A percentile compares a stretch with the other conserved stretches of the same genome.
Evolutionary conservation across 2,888 invertebrate species (phyloP).

Genomic region (Volucella zonaria): DNA sequence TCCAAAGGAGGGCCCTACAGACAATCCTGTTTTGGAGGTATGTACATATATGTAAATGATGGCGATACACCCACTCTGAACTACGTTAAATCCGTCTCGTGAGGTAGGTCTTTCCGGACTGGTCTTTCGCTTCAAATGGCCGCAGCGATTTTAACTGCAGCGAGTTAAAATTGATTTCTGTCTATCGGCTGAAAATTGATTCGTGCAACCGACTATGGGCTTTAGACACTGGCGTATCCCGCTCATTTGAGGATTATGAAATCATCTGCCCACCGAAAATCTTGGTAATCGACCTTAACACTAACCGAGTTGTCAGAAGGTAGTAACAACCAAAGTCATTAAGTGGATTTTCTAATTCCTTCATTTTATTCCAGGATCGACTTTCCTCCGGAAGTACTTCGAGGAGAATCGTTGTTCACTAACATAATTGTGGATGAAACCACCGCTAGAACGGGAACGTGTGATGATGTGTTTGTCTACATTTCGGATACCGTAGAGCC

Average conservation of each 20-base stretch:
- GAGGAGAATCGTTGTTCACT: conserved; percentile 90
- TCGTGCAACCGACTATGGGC: conserved; percentile 93
- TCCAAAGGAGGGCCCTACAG: conserved; percentile 86
- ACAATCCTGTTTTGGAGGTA: conserved; percentile 88
- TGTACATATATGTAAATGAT: conserved; percentile 22
- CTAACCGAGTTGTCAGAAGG: conserved; percentile 86
- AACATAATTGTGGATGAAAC: conserved; percentile 91
- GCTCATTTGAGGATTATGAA: conserved; percentile 86
- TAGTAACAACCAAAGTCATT: conserved; percentile 56
- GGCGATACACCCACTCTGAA: background rate
- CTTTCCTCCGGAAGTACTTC: conserved; percentile 88
- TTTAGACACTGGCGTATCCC: conserved; percentile 87
- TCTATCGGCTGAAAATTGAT: conserved; percentile 89
- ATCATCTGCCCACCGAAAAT: conserved; percentile 90
- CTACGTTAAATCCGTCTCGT: background rate
- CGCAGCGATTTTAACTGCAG: conserved; percentile 89
- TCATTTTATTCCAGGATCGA: conserved; percentile 85
- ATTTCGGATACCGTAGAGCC: conserved; percentile 92
- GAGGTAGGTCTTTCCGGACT: conserved; percentile 87
- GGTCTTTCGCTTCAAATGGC: conserved; percentile 90
- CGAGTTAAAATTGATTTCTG: conserved; percentile 89
- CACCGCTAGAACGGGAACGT: conserved; percentile 85
- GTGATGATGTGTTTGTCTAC: conserved; percentile 91
- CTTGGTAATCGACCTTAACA: conserved; percentile 90
- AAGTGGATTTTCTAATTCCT: conserved; percentile 52